A percentile compares a stretch with the other conserved stretches of the same genome.
These are phyloP conservation scores for Labeo calbasu DNA, from an alignment of 2,797 vertebrate species.

Conservation along the genomic window DNA sequence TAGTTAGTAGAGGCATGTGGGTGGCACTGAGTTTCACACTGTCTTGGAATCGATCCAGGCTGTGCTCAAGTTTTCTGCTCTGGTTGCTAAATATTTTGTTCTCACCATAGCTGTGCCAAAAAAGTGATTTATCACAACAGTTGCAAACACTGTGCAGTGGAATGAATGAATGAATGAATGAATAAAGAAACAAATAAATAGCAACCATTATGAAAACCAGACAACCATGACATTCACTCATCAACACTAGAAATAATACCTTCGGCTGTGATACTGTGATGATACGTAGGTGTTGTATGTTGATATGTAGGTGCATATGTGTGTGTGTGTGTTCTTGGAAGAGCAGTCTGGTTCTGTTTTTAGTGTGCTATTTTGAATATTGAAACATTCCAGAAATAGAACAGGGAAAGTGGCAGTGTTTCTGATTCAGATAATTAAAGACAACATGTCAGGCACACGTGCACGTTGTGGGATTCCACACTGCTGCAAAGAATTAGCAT, in stretches of 20 bases:
- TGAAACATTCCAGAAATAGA: not conserved
- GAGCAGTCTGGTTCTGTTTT: not conserved
- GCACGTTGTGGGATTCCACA: not conserved
- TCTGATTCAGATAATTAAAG: slow-evolving; percentile 3
- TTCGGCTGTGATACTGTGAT: not conserved
- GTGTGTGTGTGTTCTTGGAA: not conserved
- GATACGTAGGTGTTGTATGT: not conserved
- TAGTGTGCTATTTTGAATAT: not conserved
- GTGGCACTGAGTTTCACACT: not conserved
- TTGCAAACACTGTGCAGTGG: too few species aligned
- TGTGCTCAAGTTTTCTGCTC: not conserved
- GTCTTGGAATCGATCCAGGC: not conserved
- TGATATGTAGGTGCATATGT: not conserved
- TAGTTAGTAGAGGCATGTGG: not conserved
- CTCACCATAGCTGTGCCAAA: not conserved
- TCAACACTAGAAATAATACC: not conserved
- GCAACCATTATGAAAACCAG: not conserved
- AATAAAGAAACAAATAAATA: too few species aligned
- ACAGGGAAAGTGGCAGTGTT: not conserved
- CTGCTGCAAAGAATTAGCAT: too few species aligned
- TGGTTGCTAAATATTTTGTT: slow-evolving; percentile 1
- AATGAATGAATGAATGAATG: too few species aligned
- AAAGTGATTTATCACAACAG: not conserved
- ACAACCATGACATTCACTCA: not conserved
- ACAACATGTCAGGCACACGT: not conserved